Evolutionary conservation across 2,888 invertebrate genomes (phyloP), one percentile per base, ranked within the genome.

Genomic region (Tipula vernalis): DNA sequence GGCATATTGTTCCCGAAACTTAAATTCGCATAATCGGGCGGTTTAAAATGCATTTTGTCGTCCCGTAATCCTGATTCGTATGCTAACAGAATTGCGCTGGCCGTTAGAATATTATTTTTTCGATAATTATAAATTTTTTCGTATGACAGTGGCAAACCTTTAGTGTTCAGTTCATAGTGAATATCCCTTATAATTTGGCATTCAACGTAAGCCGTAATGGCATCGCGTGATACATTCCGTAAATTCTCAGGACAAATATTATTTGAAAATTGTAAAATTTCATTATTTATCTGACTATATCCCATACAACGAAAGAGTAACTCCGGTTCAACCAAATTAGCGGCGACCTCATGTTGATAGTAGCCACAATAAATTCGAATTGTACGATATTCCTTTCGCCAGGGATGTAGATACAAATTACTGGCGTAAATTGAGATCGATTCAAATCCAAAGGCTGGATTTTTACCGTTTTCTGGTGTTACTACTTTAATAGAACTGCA

Each of bases 311-410:
- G 94, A 87, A 98, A 94, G 89, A 98, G 93, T 86, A 93, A 92
- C 90, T 96, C 96, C 1, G 96, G 96, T 86, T 96, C 96, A 36
- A 95, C 93, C 89, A 98, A 92, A 91, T 96, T 95, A 2, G 95
- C 94, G 89, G 96, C 96, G 83, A 98, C 95, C 90, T 97, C 96
- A 90, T 98, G 97, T 90, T 96, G 96, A 92, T 95, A 98, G 91
- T 95, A 97, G 8, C 98, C 98, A 88, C 95, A 95, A 91, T 96
- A 97, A 89, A 96, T 93, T 44, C 85, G 94, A 88, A 98, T 94
- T 88, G 94, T 94, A 89, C 94, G 93, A 90, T 96, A 98, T 91
- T 98, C 98, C 90, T 95, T 96, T 88, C 98, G 92, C 98, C 98
- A 98, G 4, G 97, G 97, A 90, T 97, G 97, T 13, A 95, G 94